Percentiles rank a stretch among this genome's conserved stretches.
Evolutionary conservation across 2,888 invertebrate genomes (phyloP).

Genomic region (Iselma pallidipennis): DNA sequence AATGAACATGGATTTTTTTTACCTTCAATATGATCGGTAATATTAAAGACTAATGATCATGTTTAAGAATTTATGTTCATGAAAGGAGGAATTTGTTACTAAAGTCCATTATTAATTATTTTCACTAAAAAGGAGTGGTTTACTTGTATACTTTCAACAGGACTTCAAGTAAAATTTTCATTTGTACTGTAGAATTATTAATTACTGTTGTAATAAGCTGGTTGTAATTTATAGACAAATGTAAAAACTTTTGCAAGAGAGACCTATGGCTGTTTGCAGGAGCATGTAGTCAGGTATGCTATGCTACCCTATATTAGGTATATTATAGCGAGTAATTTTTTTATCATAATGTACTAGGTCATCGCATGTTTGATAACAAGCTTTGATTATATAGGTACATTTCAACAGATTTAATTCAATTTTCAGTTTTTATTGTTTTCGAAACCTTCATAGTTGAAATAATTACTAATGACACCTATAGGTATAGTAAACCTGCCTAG

Average conservation of each 20-base stretch:
- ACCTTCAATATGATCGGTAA: neutral
- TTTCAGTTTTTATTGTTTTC: no score
- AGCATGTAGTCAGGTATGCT: no score
- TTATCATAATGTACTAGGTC: no score
- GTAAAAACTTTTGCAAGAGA: no score
- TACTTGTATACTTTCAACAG: neutral
- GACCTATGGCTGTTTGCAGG: no score
- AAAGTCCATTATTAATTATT: conserved; percentile 2
- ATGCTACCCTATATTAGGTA: no score
- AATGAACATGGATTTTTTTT: neutral
- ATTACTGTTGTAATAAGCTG: neutral
- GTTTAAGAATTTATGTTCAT: neutral
- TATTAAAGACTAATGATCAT: conserved; percentile 1
- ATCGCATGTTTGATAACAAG: no score
- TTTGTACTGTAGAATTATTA: neutral
- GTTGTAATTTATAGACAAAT: neutral
- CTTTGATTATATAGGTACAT: no score
- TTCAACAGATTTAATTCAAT: no score
- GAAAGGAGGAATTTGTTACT: neutral
- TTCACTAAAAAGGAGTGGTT: neutral
- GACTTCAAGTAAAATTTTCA: neutral
- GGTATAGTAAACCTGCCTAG: neutral
- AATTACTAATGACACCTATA: no score
- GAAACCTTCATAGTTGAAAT: no score
- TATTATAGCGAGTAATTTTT: no score